Evolutionary conservation across 2,888 invertebrate species (phyloP).

Genomic region (Cremastinae sp.): DNA sequence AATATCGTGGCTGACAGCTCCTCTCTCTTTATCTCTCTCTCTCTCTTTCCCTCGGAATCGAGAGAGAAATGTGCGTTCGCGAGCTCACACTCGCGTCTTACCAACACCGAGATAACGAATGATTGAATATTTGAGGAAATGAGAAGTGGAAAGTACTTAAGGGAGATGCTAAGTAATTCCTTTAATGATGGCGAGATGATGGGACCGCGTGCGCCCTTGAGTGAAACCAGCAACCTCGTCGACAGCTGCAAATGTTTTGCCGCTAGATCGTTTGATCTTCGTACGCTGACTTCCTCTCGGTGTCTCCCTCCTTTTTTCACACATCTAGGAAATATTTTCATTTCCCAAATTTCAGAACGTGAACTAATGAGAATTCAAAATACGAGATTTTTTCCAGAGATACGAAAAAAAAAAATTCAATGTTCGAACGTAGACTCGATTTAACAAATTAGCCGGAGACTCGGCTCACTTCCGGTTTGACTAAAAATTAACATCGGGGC

Average conservation of each 20-base stretch:
- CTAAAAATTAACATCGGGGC: no score
- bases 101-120: slow-evolving; percentile 12
- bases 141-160: slow-evolving; percentile 46
- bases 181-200: slow-evolving; percentile 38
- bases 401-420: neutral
- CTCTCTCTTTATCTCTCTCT: neutral
- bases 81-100: neutral
- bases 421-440: no score
- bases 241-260: slow-evolving; percentile 53
- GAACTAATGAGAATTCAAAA: slow-evolving; percentile 30
- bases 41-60: neutral
- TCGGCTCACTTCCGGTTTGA: no score
- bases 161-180: slow-evolving; percentile 51
- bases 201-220: slow-evolving; percentile 27
- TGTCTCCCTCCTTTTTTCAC: slow-evolving; percentile 48
- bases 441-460: no score
- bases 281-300: slow-evolving; percentile 43
- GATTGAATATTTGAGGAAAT: slow-evolving; percentile 57
- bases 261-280: slow-evolving; percentile 55
- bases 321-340: slow-evolving; percentile 42
- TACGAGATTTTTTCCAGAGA: slow-evolving; percentile 22
- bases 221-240: slow-evolving; percentile 39
- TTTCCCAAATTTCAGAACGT: slow-evolving; percentile 47
- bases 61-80: slow-evolving; percentile 5
- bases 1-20: slow-evolving; percentile 38